Percentiles rank a stretch among this genome's conserved stretches.
Evolutionary conservation across 2,888 invertebrate genomes (phyloP).

Genomic region (Eugnorisma glareosa): DNA sequence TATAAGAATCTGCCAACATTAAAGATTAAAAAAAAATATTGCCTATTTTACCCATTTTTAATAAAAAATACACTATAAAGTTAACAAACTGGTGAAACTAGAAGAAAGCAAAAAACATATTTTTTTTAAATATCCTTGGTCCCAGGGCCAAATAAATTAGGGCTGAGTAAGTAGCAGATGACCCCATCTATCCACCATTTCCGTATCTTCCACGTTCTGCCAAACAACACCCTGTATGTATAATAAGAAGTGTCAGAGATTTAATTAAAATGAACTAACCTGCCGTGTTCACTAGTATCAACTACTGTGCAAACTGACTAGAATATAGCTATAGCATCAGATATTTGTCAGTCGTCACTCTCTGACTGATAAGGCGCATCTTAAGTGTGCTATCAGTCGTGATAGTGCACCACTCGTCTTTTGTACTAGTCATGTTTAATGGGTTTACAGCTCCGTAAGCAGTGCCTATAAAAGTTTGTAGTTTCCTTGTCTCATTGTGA

Average conservation of each 20-base stretch:
- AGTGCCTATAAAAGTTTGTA: neutral
- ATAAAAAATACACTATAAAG: too few species aligned
- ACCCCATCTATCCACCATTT: too few species aligned
- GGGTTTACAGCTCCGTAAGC: slow-evolving; percentile 5
- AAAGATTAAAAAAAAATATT: too few species aligned
- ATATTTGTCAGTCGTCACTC: slow-evolving; percentile 67
- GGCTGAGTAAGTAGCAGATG: too few species aligned
- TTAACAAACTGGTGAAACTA: too few species aligned
- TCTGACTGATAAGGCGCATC: slow-evolving; percentile 82
- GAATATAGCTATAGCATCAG: slow-evolving; percentile 52
- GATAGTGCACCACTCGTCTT: slow-evolving; percentile 65
- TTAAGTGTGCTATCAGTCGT: slow-evolving; percentile 78
- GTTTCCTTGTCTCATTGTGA: neutral
- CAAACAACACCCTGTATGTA: too few species aligned
- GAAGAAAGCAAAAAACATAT: too few species aligned
- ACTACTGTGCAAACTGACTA: slow-evolving; percentile 66
- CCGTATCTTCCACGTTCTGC: too few species aligned
- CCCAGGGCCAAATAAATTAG: too few species aligned
- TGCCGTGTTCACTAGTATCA: slow-evolving; percentile 72
- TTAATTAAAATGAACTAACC: slow-evolving; percentile 71
- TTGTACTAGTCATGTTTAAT: slow-evolving; percentile 25
- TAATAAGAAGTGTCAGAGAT: neutral
- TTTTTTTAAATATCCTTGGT: too few species aligned
- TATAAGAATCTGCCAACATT: too few species aligned
- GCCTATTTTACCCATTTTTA: too few species aligned